Evolutionary conservation across 2,797 vertebrate genomes (phyloP).

Genomic region (Parauchenoglanis punctatus): DNA sequence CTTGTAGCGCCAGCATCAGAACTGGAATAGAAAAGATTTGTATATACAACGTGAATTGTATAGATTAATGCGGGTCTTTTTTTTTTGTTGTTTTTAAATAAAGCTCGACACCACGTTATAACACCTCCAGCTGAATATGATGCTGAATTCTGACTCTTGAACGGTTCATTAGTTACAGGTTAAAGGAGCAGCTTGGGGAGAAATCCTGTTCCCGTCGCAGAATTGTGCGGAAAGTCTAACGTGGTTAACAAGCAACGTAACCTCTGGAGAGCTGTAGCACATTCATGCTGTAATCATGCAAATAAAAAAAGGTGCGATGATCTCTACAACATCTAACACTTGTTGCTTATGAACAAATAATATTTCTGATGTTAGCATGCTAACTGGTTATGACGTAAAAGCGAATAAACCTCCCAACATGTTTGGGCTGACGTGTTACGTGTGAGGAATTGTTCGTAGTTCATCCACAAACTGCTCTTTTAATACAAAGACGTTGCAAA

Average conservation of each 20-base stretch:
- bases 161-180: background rate
- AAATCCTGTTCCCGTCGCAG: background rate
- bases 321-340: background rate
- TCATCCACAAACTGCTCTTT: background rate
- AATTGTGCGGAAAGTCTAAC: background rate
- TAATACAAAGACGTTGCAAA: background rate
- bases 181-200: constrained; percentile 9
- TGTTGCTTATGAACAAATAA: background rate
- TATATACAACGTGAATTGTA: background rate
- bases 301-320: background rate
- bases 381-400: background rate
- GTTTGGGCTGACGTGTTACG: background rate
- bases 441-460: background rate
- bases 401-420: background rate
- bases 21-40: constrained; percentile 76
- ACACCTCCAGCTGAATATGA: background rate
- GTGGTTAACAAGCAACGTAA: background rate
- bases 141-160: background rate
- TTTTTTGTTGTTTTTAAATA: too few relatives aligned
- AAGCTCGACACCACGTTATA: background rate
- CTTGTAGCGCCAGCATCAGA: constrained; percentile 71
- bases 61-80: too few relatives aligned
- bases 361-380: background rate
- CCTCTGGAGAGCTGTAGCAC: background rate
- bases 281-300: background rate